A percentile compares a stretch with the other conserved stretches of the same genome.
Evolutionary conservation across 2,888 invertebrate genomes (phyloP).

Genomic region (Brassicogethes aeneus): DNA sequence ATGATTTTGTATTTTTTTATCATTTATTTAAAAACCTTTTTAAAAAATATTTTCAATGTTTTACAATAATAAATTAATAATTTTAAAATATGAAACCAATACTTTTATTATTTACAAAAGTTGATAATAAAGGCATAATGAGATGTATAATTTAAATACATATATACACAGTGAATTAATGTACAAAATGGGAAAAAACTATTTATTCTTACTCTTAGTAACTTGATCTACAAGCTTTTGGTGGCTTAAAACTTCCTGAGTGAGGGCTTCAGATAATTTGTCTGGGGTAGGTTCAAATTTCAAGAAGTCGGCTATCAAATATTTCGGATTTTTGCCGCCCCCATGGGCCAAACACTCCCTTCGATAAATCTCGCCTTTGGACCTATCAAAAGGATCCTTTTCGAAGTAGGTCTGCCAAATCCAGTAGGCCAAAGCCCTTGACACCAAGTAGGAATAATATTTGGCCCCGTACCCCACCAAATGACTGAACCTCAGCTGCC

Average conservation of each 20-base stretch:
- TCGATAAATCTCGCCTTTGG: slow-evolving; percentile 72
- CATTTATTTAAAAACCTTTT: too few relatives aligned
- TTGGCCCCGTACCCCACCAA: slow-evolving; percentile 97
- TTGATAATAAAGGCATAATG: too few relatives aligned
- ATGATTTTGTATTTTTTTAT: too few relatives aligned
- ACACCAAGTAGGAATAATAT: slow-evolving; percentile 96
- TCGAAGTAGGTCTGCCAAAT: slow-evolving; percentile 88
- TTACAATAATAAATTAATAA: too few relatives aligned
- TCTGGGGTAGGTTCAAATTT: slow-evolving; percentile 66
- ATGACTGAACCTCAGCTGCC: slow-evolving; percentile 95
- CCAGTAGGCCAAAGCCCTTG: slow-evolving; percentile 84
- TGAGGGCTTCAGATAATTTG: slow-evolving; percentile 70
- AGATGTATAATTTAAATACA: too few relatives aligned
- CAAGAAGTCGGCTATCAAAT: slow-evolving; percentile 71
- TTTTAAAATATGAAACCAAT: too few relatives aligned
- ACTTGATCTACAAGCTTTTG: slow-evolving; percentile 24
- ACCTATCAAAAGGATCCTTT: slow-evolving; percentile 63
- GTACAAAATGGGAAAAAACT: too few relatives aligned
- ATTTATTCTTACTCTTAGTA: slow-evolving; percentile 10
- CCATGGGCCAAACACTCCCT: slow-evolving; percentile 74
- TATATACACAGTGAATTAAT: too few relatives aligned
- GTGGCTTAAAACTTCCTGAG: slow-evolving; percentile 58
- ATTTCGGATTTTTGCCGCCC: slow-evolving; percentile 74
- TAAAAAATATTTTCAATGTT: too few relatives aligned
- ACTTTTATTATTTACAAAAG: too few relatives aligned